Conservation (phyloP, 2,888 invertebrate genomes). For the Hymenopus coronatus region DNA sequence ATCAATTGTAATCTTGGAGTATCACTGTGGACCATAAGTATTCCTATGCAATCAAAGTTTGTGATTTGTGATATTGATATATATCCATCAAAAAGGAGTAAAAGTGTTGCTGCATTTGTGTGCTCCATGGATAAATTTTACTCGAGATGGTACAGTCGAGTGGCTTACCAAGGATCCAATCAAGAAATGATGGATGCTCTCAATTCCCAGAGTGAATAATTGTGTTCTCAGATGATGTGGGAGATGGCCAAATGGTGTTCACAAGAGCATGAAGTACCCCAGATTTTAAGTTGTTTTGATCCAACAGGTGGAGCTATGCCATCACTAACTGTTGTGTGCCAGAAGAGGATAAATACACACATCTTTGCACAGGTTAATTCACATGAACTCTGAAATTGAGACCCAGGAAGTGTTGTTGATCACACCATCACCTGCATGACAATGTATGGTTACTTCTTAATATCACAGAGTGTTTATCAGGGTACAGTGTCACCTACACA, state of each 20-base stretch:
- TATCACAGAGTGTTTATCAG: conserved; percentile 77
- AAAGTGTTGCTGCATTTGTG: conserved; percentile 75
- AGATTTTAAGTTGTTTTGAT: conserved; percentile 57
- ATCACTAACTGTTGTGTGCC: conserved; percentile 76
- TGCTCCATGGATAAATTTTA: conserved; percentile 71
- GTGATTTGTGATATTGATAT: conserved; percentile 91
- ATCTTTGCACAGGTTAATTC: conserved; percentile 54
- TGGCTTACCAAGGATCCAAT: conserved; percentile 64
- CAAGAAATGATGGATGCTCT: conserved; percentile 76
- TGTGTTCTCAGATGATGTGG: conserved; percentile 90
- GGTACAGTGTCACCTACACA: conserved; percentile 92
- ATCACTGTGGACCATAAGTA: too few species aligned
- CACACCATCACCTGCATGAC: conserved; percentile 70
- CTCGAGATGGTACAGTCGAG: conserved; percentile 78
- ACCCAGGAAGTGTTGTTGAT: conserved; percentile 85
- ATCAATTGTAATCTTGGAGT: too few species aligned
- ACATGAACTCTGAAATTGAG: conserved; percentile 61
- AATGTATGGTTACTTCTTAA: conserved; percentile 85
- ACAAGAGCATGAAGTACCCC: conserved; percentile 78
- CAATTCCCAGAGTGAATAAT: conserved; percentile 79
- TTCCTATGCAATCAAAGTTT: conserved; percentile 59
- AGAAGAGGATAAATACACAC: conserved; percentile 87
- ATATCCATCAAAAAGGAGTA: conserved; percentile 59
- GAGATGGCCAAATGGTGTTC: conserved; percentile 77
- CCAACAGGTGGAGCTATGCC: conserved; percentile 57